These are phyloP conservation scores for Copidosoma aretas DNA, from an alignment of 2,888 invertebrate genomes.

Conservation along the genomic window DNA sequence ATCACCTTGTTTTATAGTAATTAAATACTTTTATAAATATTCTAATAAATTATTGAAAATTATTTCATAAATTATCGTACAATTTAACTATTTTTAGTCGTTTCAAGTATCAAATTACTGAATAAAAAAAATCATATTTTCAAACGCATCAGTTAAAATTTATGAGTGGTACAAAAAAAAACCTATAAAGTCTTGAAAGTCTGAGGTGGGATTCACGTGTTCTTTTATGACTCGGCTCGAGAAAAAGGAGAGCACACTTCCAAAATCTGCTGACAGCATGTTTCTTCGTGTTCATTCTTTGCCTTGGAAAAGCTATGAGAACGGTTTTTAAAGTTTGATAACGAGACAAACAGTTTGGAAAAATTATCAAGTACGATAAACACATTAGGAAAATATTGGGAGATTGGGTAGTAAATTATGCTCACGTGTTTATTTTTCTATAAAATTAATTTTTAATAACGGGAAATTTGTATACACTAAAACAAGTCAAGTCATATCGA, in stretches of 20 bases:
- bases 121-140: not conserved
- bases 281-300: conserved; percentile 21
- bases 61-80: too few species aligned
- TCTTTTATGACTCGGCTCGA: conserved; percentile 30
- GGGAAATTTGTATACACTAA: too few species aligned
- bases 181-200: conserved; percentile 13
- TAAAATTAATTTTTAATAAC: too few species aligned
- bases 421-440: too few species aligned
- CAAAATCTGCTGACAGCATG: conserved; percentile 40
- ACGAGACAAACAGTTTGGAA: not conserved
- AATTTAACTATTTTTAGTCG: too few species aligned
- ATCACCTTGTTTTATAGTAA: not conserved
- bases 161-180: conserved; percentile 28
- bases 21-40: not conserved
- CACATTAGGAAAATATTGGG: not conserved
- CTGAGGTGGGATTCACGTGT: conserved; percentile 38
- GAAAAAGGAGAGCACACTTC: conserved; percentile 11
- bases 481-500: too few species aligned
- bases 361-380: not conserved
- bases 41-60: not conserved
- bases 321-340: conserved; percentile 9
- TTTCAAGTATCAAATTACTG: not conserved
- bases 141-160: conserved; percentile 11
- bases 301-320: conserved; percentile 22
- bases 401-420: not conserved